Conservation (phyloP, 64 coral and sea anemone species). For the Pachyseris speciosa region DNA sequence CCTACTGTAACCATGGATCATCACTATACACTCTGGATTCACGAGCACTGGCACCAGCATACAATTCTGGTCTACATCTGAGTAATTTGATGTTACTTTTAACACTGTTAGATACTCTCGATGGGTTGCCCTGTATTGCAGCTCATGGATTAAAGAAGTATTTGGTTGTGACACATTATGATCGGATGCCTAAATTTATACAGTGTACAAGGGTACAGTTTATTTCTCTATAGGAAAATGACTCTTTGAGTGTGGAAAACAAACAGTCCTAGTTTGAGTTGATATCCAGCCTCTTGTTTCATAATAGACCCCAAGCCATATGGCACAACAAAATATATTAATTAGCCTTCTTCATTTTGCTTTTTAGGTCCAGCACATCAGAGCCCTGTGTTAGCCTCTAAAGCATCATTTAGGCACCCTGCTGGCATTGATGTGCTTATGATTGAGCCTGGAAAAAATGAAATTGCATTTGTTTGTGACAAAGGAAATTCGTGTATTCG, state of each 20-base stretch:
- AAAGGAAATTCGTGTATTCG: slow-evolving; percentile 75
- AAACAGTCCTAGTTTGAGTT: neutral
- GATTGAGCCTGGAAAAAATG: slow-evolving; percentile 62
- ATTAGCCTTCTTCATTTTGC: neutral
- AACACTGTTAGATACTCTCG: slow-evolving; percentile 55
- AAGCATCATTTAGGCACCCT: slow-evolving; percentile 61
- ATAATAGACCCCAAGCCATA: too few species aligned
- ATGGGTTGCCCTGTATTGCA: slow-evolving; percentile 40
- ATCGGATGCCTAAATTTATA: slow-evolving; percentile 94
- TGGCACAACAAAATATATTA: neutral
- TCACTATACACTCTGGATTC: slow-evolving; percentile 54
- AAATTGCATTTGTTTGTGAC: slow-evolving; percentile 79
- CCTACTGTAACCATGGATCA: slow-evolving; percentile 80
- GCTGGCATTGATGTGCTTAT: slow-evolving; percentile 58
- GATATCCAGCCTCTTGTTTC: too few species aligned
- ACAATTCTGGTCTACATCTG: slow-evolving; percentile 61
- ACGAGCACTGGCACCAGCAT: neutral
- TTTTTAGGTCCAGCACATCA: slow-evolving; percentile 47
- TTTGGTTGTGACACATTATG: slow-evolving; percentile 61
- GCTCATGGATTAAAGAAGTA: slow-evolving; percentile 49
- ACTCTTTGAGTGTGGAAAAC: slow-evolving; percentile 24
- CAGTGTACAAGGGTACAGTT: slow-evolving; percentile 80
- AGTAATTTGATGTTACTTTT: slow-evolving; percentile 77
- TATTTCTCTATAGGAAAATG: slow-evolving; percentile 69
- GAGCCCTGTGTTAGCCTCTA: slow-evolving; percentile 41